Evolutionary conservation across 1,140 invertebrate genomes (phyloP), one percentile per base, ranked within the genome.

Genomic region (Drosophila neocordata): DNA sequence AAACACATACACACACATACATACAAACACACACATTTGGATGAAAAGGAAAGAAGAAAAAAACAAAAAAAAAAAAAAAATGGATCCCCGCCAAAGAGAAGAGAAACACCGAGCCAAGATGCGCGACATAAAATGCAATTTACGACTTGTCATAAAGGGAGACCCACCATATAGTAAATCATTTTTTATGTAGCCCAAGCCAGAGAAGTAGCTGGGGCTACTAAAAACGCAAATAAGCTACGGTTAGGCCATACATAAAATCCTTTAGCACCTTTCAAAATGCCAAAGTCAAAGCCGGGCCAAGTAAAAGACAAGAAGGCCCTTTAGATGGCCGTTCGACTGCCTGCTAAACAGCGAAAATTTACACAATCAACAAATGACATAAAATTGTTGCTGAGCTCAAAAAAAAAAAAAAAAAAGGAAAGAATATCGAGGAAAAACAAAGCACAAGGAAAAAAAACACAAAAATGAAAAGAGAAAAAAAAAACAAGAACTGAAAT

Each of bases 91-190:
- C 9, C 18, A 27, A 24, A 18, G 53, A 15, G 41, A 52, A n/a
- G 15, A 57, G 56, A 65, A 61, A 62, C 55, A 65, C 58, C 37
- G 44, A 61, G 68, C 73, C 56, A 77, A 81, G 76, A 83, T 76
- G 83, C 83, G 83, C 88, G 41, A 48, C 83, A 87, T 87, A 87
- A 87, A 87, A 88, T 82, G 83, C 83, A 83, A 87, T 87, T 87
- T 87, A 87, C 83, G 83, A 79, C 83, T 83, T 87, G 83, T 87
- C 83, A 87, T 87, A 87, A 87, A 87, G 83, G 83, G 83, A 87
- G 79, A 77, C 64, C 75, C 79, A 73, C 76, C 83, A 83, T 88
- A 87, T 88, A 87, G 83, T 87, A 87, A 87, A 87, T 87, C 83
- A 87, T 87, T 87, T 87, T 87, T 87, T 87, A 87, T 87, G 83